Base-by-base conservation (phyloP, 2,113 vertebrate genomes). In the Romanogobio albipinnatus region DNA sequence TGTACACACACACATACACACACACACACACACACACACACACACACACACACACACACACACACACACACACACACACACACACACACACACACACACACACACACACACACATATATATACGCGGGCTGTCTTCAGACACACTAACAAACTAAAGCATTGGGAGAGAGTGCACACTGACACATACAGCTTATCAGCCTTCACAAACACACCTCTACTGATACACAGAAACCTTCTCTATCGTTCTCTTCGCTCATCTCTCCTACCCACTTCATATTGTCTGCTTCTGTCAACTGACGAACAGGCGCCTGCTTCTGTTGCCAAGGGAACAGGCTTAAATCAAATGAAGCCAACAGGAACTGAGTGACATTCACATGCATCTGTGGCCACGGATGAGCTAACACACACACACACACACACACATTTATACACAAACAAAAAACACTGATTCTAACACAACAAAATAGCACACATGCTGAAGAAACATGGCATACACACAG, bases 271-370 rank as follows among this genome's bases (percentile, higher is more conserved):
- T 89, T 89, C 86, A 87, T 87, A 89, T 87, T 89, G 88, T 89
- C 88, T 87, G 85, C 81, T 86, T 84, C 87, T 88, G 81, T 87
- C 61, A 87, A 83, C 83, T 81, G 88, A 89, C 81, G 66, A 86
- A 77, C 76, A 83, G 76, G 81, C 80, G 78, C 88, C 86, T 53
- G 81, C 80, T 71, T 85, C 84, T 74, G 88, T 89, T 87, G 81
- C 84, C 88, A 89, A 83, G 86, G 88, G 84, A 89, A 89, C 88
- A 89, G 81, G 88, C 84, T 84, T 75, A 85, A 87, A 87, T 85
- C 84, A 86, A 87, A 85, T 76, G 47, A 83, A 89, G 84, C 81
- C 84, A 84, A 85, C 82, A 76, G 73, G 64, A 84, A 83, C 81
- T 64, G 53, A 86, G 84, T 64, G 58, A 83, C 84, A 84, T 79